Evolutionary conservation across 2,113 vertebrate species (phyloP).

Genomic region (Morone saxatilis): DNA sequence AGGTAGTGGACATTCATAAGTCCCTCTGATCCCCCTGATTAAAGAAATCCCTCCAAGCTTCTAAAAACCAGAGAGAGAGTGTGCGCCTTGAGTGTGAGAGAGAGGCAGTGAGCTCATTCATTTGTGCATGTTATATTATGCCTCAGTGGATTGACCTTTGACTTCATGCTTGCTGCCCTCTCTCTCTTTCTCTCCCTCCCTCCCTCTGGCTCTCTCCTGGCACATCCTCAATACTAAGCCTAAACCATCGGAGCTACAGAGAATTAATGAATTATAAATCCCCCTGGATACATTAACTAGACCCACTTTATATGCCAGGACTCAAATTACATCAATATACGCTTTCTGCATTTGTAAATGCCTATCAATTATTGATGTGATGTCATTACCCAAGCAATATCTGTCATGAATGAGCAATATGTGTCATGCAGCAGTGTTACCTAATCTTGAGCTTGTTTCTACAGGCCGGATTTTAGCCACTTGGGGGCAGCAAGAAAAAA

Average conservation of each 20-base stretch:
- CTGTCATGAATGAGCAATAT: constrained; percentile 62
- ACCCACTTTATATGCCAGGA: constrained; percentile 73
- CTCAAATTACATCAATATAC: constrained; percentile 78
- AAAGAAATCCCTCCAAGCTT: constrained; percentile 70
- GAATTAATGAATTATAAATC: constrained; percentile 80
- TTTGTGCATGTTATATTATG: constrained; percentile 72
- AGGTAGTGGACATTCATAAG: constrained; percentile 77
- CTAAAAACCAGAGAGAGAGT: constrained; percentile 40
- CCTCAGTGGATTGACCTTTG: constrained; percentile 78
- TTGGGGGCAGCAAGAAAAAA: constrained; percentile 19
- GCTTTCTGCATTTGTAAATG: constrained; percentile 76
- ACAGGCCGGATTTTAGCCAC: constrained; percentile 16
- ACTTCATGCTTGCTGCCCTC: constrained; percentile 39
- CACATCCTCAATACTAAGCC: constrained; percentile 71
- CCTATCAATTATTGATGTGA: constrained; percentile 72
- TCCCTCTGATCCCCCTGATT: constrained; percentile 77
- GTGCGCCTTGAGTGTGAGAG: background rate
- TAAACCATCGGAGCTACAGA: constrained; percentile 68
- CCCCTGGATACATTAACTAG: constrained; percentile 73
- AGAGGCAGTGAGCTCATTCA: constrained; percentile 57
- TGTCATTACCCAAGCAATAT: constrained; percentile 69
- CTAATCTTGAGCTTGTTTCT: constrained; percentile 26
- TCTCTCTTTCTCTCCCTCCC: background rate
- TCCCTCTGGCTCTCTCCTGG: constrained; percentile 42
- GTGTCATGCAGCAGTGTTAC: constrained; percentile 34